Conservation (phyloP, 2,797 vertebrate species). For the Alosa sapidissima region DNA sequence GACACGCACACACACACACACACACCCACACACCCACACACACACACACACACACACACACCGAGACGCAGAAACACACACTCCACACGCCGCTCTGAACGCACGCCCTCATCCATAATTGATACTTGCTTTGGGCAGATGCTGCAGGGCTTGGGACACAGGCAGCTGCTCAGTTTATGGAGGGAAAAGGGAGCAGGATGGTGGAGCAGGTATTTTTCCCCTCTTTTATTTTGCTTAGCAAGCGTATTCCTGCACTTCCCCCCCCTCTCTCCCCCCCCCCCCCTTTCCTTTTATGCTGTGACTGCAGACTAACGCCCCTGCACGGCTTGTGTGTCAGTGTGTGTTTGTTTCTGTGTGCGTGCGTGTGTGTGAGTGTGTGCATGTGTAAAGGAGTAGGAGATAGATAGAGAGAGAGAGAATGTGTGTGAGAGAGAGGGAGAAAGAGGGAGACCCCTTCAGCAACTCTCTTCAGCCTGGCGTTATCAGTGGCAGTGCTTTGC, state of each 20-base stretch:
- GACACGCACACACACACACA: slow-evolving; percentile 49
- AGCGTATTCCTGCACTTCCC: slow-evolving; percentile 52
- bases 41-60: slow-evolving; percentile 56
- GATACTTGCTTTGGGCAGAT: slow-evolving; percentile 82
- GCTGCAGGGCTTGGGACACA: slow-evolving; percentile 78
- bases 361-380: background rate
- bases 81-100: slow-evolving; percentile 42
- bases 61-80: slow-evolving; percentile 42
- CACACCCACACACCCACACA: slow-evolving; percentile 32
- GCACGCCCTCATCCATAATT: slow-evolving; percentile 69
- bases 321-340: slow-evolving; percentile 26
- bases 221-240: slow-evolving; percentile 61
- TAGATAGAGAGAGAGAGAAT: background rate
- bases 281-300: slow-evolving; percentile 46
- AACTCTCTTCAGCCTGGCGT: slow-evolving; percentile 47
- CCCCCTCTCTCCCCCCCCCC: background rate
- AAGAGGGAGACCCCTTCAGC: slow-evolving; percentile 52
- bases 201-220: slow-evolving; percentile 83
- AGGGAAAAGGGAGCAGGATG: slow-evolving; percentile 82
- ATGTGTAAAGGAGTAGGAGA: background rate
- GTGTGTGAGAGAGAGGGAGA: slow-evolving; percentile 27
- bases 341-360: background rate
- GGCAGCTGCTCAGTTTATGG: slow-evolving; percentile 84
- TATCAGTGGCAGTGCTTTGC: slow-evolving; percentile 53
- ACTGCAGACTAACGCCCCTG: slow-evolving; percentile 39